phyloP scores from a whole-genome alignment of 2,113 vertebrate species.

The Callipepla squamata region DNA sequence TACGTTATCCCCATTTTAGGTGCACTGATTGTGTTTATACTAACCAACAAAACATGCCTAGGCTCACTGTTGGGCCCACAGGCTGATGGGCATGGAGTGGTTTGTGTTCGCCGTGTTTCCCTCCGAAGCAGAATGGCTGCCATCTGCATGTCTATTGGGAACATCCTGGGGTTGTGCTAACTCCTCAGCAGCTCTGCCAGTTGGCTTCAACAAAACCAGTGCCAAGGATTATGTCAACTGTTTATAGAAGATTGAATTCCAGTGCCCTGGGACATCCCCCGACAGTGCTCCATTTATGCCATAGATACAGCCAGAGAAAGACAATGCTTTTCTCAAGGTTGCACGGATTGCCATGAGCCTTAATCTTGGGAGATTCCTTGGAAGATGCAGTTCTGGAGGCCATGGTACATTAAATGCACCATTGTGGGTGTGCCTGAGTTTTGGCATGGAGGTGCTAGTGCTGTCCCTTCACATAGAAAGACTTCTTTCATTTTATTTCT shows the following conservation, averaged over 20 bases:
- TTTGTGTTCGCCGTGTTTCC: neutral
- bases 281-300: slow-evolving; percentile 32
- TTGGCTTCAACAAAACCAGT: slow-evolving; percentile 30
- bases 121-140: neutral
- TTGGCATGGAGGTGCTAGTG: neutral
- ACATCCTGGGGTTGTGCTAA: neutral
- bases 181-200: slow-evolving; percentile 24
- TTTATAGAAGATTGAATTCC: slow-evolving; percentile 66
- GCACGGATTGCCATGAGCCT: neutral
- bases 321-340: slow-evolving; percentile 37
- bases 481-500: neutral
- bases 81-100: neutral
- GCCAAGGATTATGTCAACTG: slow-evolving; percentile 70
- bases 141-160: neutral
- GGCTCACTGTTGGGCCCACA: neutral
- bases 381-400: neutral
- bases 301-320: slow-evolving; percentile 20
- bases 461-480: neutral
- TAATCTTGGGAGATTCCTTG: slow-evolving; percentile 13
- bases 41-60: neutral
- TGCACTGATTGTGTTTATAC: neutral
- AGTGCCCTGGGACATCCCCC: slow-evolving; percentile 60
- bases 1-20: neutral
- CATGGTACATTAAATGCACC: neutral
- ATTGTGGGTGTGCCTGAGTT: neutral